phyloP scores from a whole-genome alignment of 2,797 vertebrate species.

The Naso thynnoides region DNA sequence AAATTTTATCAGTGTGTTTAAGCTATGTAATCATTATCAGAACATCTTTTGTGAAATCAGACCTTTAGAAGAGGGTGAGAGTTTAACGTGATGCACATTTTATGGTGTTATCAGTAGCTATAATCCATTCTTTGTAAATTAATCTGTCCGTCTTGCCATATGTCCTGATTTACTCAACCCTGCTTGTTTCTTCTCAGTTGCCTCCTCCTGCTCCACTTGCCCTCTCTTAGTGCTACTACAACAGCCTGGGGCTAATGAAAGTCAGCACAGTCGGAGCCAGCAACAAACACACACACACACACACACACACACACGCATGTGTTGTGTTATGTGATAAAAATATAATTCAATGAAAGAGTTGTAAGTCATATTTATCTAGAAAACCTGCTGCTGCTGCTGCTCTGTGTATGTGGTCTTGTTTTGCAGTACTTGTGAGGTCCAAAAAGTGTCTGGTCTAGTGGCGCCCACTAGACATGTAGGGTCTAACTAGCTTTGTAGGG shows the following conservation, averaged over 20 bases:
- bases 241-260: slow-evolving; percentile 41
- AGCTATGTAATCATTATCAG: too few relatives aligned
- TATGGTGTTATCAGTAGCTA: too few relatives aligned
- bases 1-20: too few relatives aligned
- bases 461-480: too few relatives aligned
- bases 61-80: too few relatives aligned
- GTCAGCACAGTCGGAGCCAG: slow-evolving; percentile 37
- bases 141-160: background rate
- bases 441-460: too few relatives aligned
- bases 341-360: slow-evolving; percentile 20
- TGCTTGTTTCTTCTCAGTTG: slow-evolving; percentile 11
- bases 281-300: background rate
- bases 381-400: background rate
- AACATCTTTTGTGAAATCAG: too few relatives aligned
- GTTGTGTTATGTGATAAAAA: slow-evolving; percentile 24
- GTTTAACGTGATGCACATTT: too few relatives aligned
- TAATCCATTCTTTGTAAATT: too few relatives aligned
- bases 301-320: slow-evolving; percentile 7
- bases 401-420: too few relatives aligned
- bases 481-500: too few relatives aligned
- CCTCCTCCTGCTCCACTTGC: slow-evolving; percentile 29
- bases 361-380: slow-evolving; percentile 4
- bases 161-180: slow-evolving; percentile 21
- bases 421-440: too few relatives aligned
- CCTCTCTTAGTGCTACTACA: slow-evolving; percentile 24